Base-by-base conservation (phyloP, 2,113 vertebrate genomes). In the Corythaeola cristata region DNA sequence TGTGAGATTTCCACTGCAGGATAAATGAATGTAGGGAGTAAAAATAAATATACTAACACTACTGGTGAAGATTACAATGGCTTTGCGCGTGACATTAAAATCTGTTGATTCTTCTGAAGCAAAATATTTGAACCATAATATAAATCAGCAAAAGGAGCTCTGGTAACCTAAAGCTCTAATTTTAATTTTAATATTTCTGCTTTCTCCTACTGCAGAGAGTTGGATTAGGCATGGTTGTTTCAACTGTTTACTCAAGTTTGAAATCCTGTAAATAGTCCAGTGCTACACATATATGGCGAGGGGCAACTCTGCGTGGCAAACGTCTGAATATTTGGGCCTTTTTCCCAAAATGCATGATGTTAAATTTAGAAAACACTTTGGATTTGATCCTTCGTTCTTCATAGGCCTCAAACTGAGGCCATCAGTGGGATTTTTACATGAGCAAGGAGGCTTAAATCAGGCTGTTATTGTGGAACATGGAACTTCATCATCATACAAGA, bases 291-390 rank as follows among this genome's bases (percentile, higher is more conserved):
- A 96, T 93, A 94, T 97, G 97, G 96, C 0, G 86, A 96, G 69
- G 88, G 83, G 89, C 73, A 93, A 83, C 81, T 92, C 49, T 33
- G 45, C 3, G 3, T 83, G 63, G 83, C 85, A 96, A 90, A 94
- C 0, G 13, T 66, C 87, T 90, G 79, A 91, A 55, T 93, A 95
- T 77, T 81, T 96, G 88, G 88, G 95, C 81, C 76, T 87, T 95
- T 78, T 86, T 90, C 92, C 90, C 89, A 90, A 96, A 96, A 94
- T 12, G 30, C 44, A 82, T 8, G 33, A 45, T 32, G 94, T 63
- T 96, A 97, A 95, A 96, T 87, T 96, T 96, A 97, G 96, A 79
- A 92, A 92, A 88, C 17, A 15, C 50, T 91, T 91, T 96, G 92
- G 84, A 93, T 89, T 83, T 67, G 50, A 90, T 77, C 76, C 66